Base-by-base conservation (phyloP, 2,888 invertebrate species). In the Acrobasis consociella region DNA sequence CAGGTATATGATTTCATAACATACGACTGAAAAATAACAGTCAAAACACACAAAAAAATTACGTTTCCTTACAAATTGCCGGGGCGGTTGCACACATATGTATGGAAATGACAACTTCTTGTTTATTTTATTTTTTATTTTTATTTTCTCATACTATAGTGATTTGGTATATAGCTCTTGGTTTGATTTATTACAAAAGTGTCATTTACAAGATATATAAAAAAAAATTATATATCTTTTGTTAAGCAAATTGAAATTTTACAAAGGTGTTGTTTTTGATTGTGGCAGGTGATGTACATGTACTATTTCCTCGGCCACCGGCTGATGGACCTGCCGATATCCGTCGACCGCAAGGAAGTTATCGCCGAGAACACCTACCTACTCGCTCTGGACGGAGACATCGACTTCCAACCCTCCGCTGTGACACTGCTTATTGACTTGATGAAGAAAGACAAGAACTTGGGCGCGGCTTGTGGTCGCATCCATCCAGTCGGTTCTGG, bases 391-490 rank as follows among this genome's bases (percentile, higher is more conserved):
- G 97, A 98, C 77, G 97, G 97, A 5, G 98, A 98, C 77, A 97
- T 97, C 67, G 97, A 98, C 83, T 98, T 98, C 82, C 95, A 95
- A 73, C 97, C 97, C 0, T 87, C 93, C 49, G 97, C 97, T 0
- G 96, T 97, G 1, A 95, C 96, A 60, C 85, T 96, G 58, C 92
- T 98, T 10, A 94, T 98, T 5, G 97, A 97, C 84, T 91, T 97
- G 49, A 98, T 98, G 97, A 97, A 96, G 86, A 96, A 96, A 69
- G 95, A 97, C 77, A 94, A 93, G 73, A 94, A 94, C 71, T 88
- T 97, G 69, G 97, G 97, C 1, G 97, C 97, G 10, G 97, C 97
- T 16, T 98, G 98, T 81, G 97, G 97, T 0, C 94, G 98, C 64
- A 97, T 98, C 75, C 98, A 98, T 91, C 98, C 98, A 0, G 94